A percentile compares a stretch with the other conserved stretches of the same genome.
These are phyloP conservation scores for Nomada fucata DNA, from an alignment of 2,888 invertebrate species.

Conservation along the genomic window DNA sequence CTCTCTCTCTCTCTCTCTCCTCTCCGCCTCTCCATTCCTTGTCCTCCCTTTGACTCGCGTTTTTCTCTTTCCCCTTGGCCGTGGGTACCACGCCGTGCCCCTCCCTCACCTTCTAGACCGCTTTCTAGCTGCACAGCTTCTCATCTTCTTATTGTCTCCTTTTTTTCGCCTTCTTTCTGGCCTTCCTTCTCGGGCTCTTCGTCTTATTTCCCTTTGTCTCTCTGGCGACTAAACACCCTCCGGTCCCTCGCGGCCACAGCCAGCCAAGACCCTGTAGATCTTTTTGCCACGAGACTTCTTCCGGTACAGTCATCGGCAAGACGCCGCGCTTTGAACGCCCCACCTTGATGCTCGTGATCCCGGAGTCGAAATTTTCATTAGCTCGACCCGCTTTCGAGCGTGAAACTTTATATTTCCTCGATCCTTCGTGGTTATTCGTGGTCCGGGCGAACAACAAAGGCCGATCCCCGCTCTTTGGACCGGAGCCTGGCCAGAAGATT, in stretches of 20 bases:
- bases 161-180: conserved; percentile 44
- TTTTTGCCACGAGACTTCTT: conserved; percentile 72
- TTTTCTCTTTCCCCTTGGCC: conserved; percentile 37
- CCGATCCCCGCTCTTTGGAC: neutral
- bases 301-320: conserved; percentile 75
- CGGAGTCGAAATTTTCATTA: conserved; percentile 5
- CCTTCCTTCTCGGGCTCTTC: conserved; percentile 47
- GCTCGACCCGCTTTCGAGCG: conserved; percentile 22
- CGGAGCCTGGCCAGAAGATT: neutral
- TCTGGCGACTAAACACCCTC: conserved; percentile 70
- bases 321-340: conserved; percentile 21
- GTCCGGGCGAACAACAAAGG: neutral
- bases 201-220: conserved; percentile 75
- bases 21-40: conserved; percentile 7
- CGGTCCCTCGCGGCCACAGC: conserved; percentile 59
- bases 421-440: conserved; percentile 18
- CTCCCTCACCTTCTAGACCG: conserved; percentile 25
- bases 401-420: conserved; percentile 25
- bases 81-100: neutral
- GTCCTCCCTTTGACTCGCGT: conserved; percentile 23
- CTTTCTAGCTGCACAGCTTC: conserved; percentile 61
- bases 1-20: neutral
- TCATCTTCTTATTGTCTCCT: conserved; percentile 50
- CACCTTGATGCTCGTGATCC: neutral
- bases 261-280: conserved; percentile 67